Conservation (phyloP, 2,113 vertebrate genomes). For the Triplophysa rosa region DNA sequence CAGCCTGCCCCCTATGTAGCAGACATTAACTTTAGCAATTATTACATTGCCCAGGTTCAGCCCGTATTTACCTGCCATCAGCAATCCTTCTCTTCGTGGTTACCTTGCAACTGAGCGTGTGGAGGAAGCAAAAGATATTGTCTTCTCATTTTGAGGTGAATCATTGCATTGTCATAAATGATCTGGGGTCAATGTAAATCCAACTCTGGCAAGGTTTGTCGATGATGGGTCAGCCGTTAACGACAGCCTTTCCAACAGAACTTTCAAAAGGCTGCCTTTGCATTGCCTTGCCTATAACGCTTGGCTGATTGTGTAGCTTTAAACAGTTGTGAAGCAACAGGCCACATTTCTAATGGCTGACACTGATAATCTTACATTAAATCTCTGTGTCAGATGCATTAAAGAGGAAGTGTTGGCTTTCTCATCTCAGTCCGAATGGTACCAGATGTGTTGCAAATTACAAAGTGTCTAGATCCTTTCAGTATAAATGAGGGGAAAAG, state of each 20-base stretch:
- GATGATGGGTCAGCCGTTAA: slow-evolving; percentile 2
- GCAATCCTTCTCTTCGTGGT: slow-evolving; percentile 94
- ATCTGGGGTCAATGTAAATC: background rate
- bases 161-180: slow-evolving; percentile 56
- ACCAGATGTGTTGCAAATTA: background rate
- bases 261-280: background rate
- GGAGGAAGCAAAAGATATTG: background rate
- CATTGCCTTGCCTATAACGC: slow-evolving; percentile 12
- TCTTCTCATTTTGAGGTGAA: background rate
- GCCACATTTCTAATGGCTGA: slow-evolving; percentile 41
- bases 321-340: slow-evolving; percentile 37
- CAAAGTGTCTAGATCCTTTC: background rate
- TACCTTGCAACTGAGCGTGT: slow-evolving; percentile 90
- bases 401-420: slow-evolving; percentile 45
- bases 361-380: too few species aligned
- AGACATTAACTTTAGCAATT: slow-evolving; percentile 98
- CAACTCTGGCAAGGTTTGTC: background rate
- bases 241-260: slow-evolving; percentile 24
- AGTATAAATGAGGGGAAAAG: background rate
- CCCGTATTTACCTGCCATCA: slow-evolving; percentile 95
- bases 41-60: slow-evolving; percentile 98
- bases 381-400: slow-evolving; percentile 29
- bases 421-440: slow-evolving; percentile 8
- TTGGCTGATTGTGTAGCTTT: slow-evolving; percentile 22
- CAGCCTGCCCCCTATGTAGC: slow-evolving; percentile 97